Conservation (phyloP, 2,797 vertebrate species). For the Crax fasciolata region DNA sequence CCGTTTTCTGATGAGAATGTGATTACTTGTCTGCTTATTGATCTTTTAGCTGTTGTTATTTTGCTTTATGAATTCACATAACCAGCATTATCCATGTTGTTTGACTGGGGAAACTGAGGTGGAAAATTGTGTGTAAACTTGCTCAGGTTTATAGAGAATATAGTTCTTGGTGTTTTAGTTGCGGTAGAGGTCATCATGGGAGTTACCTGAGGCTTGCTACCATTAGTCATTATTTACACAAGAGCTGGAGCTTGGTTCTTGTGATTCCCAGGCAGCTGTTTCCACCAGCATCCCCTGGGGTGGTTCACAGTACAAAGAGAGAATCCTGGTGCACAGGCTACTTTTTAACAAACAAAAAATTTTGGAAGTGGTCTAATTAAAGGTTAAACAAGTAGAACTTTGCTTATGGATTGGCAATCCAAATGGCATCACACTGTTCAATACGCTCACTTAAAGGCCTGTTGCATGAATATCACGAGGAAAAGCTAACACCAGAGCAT, state of each 20-base stretch:
- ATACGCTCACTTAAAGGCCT: neutral
- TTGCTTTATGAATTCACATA: conserved; percentile 5
- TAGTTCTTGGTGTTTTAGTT: neutral
- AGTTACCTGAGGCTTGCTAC: neutral
- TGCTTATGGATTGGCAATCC: neutral
- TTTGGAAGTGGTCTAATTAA: neutral
- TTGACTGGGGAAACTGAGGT: neutral
- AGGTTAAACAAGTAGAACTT: neutral
- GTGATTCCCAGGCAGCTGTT: neutral
- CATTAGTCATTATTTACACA: rapidly evolving
- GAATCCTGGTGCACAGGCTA: neutral
- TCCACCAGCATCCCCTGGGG: neutral
- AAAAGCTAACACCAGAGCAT: neutral
- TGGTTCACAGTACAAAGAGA: neutral
- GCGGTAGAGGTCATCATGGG: neutral
- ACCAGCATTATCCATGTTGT: neutral
- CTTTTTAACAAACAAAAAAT: neutral
- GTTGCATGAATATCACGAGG: neutral
- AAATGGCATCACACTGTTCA: neutral
- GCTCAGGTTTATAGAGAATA: neutral
- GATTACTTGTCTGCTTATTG: neutral
- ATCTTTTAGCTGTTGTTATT: neutral
- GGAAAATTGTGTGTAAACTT: neutral
- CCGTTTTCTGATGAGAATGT: neutral
- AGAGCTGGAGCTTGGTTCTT: neutral